Base-by-base conservation (phyloP, 2,797 vertebrate species). In the Bucorvus abyssinicus region DNA sequence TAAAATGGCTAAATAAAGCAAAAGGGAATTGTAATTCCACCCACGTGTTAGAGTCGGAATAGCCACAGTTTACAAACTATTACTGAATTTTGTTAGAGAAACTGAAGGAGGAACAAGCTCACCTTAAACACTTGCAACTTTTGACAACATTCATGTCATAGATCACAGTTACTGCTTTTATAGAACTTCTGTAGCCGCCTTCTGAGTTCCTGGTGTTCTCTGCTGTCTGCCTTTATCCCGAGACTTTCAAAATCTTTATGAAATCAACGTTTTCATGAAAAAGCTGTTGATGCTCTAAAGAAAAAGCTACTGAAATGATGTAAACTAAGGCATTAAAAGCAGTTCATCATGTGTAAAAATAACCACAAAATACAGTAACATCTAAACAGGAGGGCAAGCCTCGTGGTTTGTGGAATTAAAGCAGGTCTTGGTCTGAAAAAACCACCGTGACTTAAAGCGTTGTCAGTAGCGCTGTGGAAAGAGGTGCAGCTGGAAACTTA, bases 1-100 rank as follows among this genome's bases (percentile, higher is more conserved):
- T 73, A n/a, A 82, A 73, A 45, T 2, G 69, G 76, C 65, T 92
- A 53, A 87, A 90, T 89, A 87, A 95, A 96, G 88, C 15, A 6
- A 12, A 84, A 88, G 61, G 79, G 74, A 79, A 71, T 69, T 64
- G 15, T 12, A 13, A 26, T 84, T 12, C 77, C 26, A 42, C 36
- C 90, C 90, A 60, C 18, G 14, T 81, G 81, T 34, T 23, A 53
- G 88, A 55, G 71, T 10, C 53, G 64, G 82, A 87, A 4, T 47
- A 63, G 91, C 21, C 76, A 36, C 30, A 8, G 73, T 61, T 53
- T 65, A 36, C 57, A 86, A 76, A 29, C 23, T 47, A 2, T 38
- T 52, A 52, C 36, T 50, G 81, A 32, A 11, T 69, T 42, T 5
- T 29, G 20, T n/a, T 26, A 60, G 56, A 9, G 83, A 60, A 80